Evolutionary conservation across 2,888 invertebrate genomes (phyloP), one percentile per base, ranked within the genome.

Genomic region (Volucella inflata): DNA sequence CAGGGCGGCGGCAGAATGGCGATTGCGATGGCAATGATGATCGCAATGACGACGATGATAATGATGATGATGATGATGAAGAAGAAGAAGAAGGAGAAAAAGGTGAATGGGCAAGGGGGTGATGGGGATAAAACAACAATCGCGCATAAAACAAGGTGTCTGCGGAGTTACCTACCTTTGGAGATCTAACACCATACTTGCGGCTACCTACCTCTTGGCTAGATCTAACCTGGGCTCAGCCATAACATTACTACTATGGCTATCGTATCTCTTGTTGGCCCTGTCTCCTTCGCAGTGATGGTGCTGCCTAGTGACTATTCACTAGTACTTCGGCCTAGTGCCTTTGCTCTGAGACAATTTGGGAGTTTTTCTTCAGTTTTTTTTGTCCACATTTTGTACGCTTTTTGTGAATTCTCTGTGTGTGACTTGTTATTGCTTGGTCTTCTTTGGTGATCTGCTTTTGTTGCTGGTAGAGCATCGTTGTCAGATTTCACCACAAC

Each of bases 81-180:
- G 30, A 30, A 6, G 30, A 30, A 3, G 16, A 57, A 6, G 12
- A 17, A 17, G 62, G 51, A 14, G 57, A 53, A 55, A 55, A 50
- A 51, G 57, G 36, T 38, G 10, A 46, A 17, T 14, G 59, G 59
- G 2, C 4, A n/a, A 46, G 14, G 9, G 40, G 64, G 50, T 38
- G 21, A 30, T 8, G 50, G 46, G 16, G 57, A 51, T 55, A 51
- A 62, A 75, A 21, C 76, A 68, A 51, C 64, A 76, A 81, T 85
- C 76, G 71, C 65, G 70, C 80, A 85, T 80, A 80, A 85, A 85
- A 85, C 76, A 85, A 85, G 85, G 85, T 85, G 85, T 81, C 76
- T 85, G 81, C 71, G 81, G 81, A 85, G 85, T 85, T 80, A 72
- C 80, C 85, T 85, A 85, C 81, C 85, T 77, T 85, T 85, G 76